Evolutionary conservation across 1,140 invertebrate species (phyloP), one percentile per base, ranked within the genome.

Genomic region (Eupristina koningsbergeri): DNA sequence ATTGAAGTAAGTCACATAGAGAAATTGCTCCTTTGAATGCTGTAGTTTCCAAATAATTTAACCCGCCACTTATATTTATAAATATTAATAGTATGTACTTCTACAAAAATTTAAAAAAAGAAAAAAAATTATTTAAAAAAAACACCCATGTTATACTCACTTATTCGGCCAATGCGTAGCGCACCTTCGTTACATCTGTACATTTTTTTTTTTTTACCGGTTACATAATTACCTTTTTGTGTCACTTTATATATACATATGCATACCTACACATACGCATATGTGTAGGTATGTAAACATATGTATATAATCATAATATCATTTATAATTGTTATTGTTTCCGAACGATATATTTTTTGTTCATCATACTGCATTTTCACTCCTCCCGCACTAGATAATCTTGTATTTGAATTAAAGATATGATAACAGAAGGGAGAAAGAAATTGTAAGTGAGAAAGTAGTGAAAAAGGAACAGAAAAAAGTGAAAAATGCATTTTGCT

Each of bases 141-240:
- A 87, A 86, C 85, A 88, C 81, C 87, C 81, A 86, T 85, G 86
- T 87, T 80, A 73, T 84, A 80, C 74, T 89, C 83, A 87, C 86
- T 89, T 87, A 87, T 88, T 91, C 88, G 90, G 90, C 90, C 90
- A 92, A 91, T 91, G 89, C 77, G 89, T 89, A 90, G 89, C 89
- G 86, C 88, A 88, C 87, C 85, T 86, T 53, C 86, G 83, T 81
- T 82, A 53, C 81, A 26, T 74, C 64, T 63, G 76, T 63, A 76
- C 45, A 83, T 84, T 86, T n/a, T n/a, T n/a, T n/a, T 45, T 45
- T 78, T 76, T 50, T 71, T 58, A 31, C 75, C 84, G 84, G 83
- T 84, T 58, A 81, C 83, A 61, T 34, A 74, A 61, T 83, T 77
- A 76, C n/a, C 74, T 85, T 67, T 85, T 75, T 85, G 84, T 86